These are phyloP conservation scores for Pantelozetes paolii DNA, from an alignment of 2,888 invertebrate genomes.

Conservation along the genomic window DNA sequence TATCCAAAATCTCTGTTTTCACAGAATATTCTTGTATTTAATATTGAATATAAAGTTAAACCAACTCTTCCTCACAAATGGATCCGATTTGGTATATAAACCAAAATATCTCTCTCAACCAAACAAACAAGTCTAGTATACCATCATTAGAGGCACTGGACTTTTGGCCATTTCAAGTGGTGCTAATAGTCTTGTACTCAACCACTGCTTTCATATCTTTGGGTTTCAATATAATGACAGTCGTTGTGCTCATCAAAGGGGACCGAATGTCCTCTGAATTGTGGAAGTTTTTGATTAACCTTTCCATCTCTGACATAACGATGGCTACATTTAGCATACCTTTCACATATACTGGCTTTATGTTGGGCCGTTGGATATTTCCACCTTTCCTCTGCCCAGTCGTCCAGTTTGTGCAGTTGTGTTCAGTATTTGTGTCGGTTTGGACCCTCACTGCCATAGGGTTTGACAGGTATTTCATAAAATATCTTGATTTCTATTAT, in stretches of 20 bases:
- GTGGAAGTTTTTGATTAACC: conserved; percentile 65
- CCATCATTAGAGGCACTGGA: conserved; percentile 1
- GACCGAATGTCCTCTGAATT: conserved; percentile 50
- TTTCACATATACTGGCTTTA: conserved; percentile 61
- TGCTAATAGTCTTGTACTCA: conserved; percentile 54
- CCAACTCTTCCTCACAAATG: too few relatives aligned
- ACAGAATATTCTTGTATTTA: too few relatives aligned
- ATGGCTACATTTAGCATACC: conserved; percentile 87
- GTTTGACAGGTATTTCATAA: conserved; percentile 52
- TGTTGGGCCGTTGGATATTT: conserved; percentile 54
- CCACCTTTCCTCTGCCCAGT: conserved; percentile 55
- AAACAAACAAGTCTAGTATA: neutral
- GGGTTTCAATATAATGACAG: conserved; percentile 54
- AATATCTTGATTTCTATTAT: too few relatives aligned
- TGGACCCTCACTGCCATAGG: conserved; percentile 56
- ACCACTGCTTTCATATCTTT: conserved; percentile 55
- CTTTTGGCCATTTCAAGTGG: conserved; percentile 46
- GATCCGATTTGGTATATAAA: too few relatives aligned
- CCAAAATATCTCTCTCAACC: too few relatives aligned
- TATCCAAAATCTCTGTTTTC: too few relatives aligned
- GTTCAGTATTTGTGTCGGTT: conserved; percentile 54
- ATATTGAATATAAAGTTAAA: too few relatives aligned
- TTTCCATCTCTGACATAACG: conserved; percentile 80
- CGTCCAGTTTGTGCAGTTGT: conserved; percentile 55
- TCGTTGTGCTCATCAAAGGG: conserved; percentile 54